phyloP scores from a whole-genome alignment of 2,797 vertebrate genomes.

The Lepilemur septentrionalis region DNA sequence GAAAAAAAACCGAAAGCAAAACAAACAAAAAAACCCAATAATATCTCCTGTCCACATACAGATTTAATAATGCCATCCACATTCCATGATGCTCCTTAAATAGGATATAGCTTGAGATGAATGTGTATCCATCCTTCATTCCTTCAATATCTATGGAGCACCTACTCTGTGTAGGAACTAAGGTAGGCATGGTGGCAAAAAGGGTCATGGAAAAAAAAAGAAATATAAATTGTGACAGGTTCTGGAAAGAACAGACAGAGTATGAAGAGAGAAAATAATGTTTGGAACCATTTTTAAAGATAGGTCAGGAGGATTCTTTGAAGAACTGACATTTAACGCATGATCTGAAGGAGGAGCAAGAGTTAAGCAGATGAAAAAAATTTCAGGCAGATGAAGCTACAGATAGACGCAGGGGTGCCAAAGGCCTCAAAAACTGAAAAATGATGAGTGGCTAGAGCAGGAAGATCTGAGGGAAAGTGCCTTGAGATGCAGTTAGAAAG shows the following conservation, averaged over 20 bases:
- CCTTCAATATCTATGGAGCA: neutral
- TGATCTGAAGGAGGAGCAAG: neutral
- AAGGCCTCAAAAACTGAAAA: conserved; percentile 3
- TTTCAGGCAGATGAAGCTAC: neutral
- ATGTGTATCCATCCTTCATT: neutral
- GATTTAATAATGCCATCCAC: neutral
- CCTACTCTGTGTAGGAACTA: neutral
- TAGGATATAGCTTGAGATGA: neutral
- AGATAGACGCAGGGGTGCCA: neutral
- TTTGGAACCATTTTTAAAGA: neutral
- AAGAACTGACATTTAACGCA: neutral
- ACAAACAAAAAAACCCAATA: neutral
- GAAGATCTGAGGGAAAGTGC: neutral
- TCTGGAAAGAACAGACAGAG: neutral
- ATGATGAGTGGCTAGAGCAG: neutral
- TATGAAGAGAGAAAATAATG: neutral
- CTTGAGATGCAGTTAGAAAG: neutral
- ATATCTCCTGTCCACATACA: neutral
- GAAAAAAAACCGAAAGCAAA: conserved; percentile 51
- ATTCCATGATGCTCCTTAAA: neutral
- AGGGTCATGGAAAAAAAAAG: neutral
- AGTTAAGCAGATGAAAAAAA: neutral
- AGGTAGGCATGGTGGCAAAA: neutral
- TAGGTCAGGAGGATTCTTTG: neutral
- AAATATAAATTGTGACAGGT: neutral